phyloP scores from a whole-genome alignment of 2,113 vertebrate genomes.

The Neolamprologus modestus region DNA sequence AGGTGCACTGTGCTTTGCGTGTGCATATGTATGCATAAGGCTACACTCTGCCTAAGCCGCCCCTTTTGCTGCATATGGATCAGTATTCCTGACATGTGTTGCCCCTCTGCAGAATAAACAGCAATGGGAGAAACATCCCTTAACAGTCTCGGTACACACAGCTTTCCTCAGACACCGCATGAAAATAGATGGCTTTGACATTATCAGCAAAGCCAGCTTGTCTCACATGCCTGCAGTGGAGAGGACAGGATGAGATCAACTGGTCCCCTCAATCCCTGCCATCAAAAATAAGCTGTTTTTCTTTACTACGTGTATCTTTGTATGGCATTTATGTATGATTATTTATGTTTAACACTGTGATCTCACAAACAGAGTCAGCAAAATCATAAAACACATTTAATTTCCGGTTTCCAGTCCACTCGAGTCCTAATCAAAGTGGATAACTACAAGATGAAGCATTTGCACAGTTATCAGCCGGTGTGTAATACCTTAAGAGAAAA shows the following conservation, averaged over 20 bases:
- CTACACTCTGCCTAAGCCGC: constrained; percentile 12
- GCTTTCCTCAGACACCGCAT: constrained; percentile 46
- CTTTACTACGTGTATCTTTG: constrained; percentile 6
- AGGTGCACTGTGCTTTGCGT: not conserved
- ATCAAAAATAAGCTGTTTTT: constrained; percentile 14
- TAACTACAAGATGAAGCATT: constrained; percentile 18
- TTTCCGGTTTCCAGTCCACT: not conserved
- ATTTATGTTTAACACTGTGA: not conserved
- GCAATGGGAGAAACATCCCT: constrained; percentile 45
- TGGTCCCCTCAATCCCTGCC: not conserved
- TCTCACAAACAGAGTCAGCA: not conserved
- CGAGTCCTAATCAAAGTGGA: constrained; percentile 26
- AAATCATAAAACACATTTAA: not conserved
- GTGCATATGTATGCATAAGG: constrained; percentile 43
- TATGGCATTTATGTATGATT: not conserved
- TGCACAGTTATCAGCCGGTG: constrained; percentile 9
- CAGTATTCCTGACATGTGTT: constrained; percentile 67
- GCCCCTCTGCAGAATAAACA: constrained; percentile 65
- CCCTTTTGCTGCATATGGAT: constrained; percentile 31
- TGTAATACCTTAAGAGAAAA: constrained; percentile 19
- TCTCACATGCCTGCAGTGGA: constrained; percentile 59
- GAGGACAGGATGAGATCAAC: constrained; percentile 52
- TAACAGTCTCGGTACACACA: constrained; percentile 57
- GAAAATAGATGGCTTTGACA: constrained; percentile 71
- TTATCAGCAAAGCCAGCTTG: constrained; percentile 68